These are phyloP conservation scores for Cancer borealis DNA, from an alignment of 2,888 invertebrate genomes.

Conservation along the genomic window DNA sequence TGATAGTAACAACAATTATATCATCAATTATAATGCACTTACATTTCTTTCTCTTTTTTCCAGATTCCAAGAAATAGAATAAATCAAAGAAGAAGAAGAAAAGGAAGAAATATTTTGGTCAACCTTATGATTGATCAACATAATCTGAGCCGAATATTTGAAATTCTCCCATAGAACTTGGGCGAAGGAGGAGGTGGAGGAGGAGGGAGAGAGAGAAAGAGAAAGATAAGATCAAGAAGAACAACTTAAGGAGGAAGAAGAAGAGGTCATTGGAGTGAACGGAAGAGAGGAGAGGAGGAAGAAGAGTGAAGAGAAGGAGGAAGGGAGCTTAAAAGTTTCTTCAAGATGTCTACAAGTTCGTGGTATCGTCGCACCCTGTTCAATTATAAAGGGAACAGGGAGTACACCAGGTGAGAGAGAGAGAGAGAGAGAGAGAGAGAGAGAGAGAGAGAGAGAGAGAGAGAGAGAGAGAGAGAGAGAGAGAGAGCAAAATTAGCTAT, in stretches of 20 bases:
- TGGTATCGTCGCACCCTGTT: conserved; percentile 72
- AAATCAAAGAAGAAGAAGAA: not conserved
- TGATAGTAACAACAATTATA: no score
- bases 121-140: no score
- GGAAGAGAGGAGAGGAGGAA: not conserved
- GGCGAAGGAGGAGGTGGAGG: not conserved
- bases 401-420: conserved; percentile 73
- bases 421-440: conserved; percentile 38
- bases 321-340: not conserved
- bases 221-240: not conserved
- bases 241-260: not conserved
- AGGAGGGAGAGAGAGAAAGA: not conserved
- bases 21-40: not conserved
- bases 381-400: conserved; percentile 71
- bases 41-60: not conserved
- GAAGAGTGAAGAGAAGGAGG: not conserved
- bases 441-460: not conserved
- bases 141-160: no score
- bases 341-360: conserved; percentile 60
- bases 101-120: no score
- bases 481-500: not conserved
- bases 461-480: not conserved
- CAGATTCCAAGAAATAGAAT: not conserved
- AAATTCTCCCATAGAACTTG: not conserved
- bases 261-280: not conserved